Conservation (phyloP, 2,113 vertebrate genomes). For the Entelurus aequoreus region DNA sequence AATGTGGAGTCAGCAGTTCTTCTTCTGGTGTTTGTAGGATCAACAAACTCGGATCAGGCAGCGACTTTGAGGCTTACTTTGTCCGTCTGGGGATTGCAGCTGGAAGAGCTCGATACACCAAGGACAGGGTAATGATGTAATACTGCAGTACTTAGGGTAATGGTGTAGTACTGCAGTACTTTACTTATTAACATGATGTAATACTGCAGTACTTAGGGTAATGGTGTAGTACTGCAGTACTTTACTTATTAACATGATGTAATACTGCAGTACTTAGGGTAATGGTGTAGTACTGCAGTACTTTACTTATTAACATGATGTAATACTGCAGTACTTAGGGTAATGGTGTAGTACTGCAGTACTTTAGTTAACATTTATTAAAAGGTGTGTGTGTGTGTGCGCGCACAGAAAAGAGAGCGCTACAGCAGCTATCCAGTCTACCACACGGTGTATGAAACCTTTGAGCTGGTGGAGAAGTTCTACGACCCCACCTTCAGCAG, state of each 20-base stretch:
- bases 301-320: no score
- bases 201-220: no score
- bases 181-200: no score
- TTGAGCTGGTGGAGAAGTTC: slow-evolving; percentile 86
- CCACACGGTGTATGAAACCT: slow-evolving; percentile 92
- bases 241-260: no score
- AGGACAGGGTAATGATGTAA: slow-evolving; percentile 66
- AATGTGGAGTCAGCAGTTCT: neutral
- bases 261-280: no score
- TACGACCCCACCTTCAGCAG: slow-evolving; percentile 87
- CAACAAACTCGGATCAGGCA: slow-evolving; percentile 94
- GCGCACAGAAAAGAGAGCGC: slow-evolving; percentile 78
- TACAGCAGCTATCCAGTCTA: slow-evolving; percentile 93
- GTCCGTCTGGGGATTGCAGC: slow-evolving; percentile 90
- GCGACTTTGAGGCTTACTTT: slow-evolving; percentile 95
- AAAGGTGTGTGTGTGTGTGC: neutral
- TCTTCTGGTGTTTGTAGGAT: slow-evolving; percentile 69
- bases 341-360: no score
- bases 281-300: no score
- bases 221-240: no score
- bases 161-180: no score
- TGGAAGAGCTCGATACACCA: slow-evolving; percentile 89
- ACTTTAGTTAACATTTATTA: no score
- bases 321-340: no score
- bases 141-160: neutral